Base-by-base conservation (phyloP, 2,797 vertebrate genomes). In the Lithobates pipiens region DNA sequence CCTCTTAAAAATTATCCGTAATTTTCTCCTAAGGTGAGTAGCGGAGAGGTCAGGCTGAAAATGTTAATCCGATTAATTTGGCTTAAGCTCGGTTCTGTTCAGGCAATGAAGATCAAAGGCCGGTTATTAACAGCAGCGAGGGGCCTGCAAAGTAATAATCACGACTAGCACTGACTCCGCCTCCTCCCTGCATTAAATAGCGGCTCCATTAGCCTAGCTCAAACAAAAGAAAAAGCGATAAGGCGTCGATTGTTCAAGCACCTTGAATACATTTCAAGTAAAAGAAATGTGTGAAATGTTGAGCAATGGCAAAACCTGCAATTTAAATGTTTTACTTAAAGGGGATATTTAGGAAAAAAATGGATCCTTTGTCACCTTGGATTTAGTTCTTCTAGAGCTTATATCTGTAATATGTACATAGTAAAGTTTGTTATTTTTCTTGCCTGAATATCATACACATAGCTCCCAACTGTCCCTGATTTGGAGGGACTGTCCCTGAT, bases 21-120 rank as follows among this genome's bases (percentile, higher is more conserved):
- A 46, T 46, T 79, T 69, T 68, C 65, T 68, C 50, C 42, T 50
- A 50, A 34, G 65, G 42, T 70, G 46, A 29, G 46, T 50, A 50
- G 27, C 21, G 15, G 25, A 46, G 67, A 23, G 27, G 16, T 50
- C 39, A 69, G 3, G 42, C 29, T 50, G 76, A 15, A 42, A 78
- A 42, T 42, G 39, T 29, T 50, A 80, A 80, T 69, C 67, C 42
- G 25, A 80, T 80, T 80, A 70, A 80, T 80, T 50, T 70, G 10
- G 65, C 50, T 79, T 79, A 50, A 69, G 39, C 29, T 44, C 10
- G 69, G 46, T 80, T 34, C 67, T 46, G 68, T 21, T 29, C 3
- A 80, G 9, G 69, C 46, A 80, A 69, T 34, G 15, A 29, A n/a
- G 25, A 27, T 50, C 27, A 16, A 29, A 18, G 23, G 8, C 27